Evolutionary conservation across 92 coral and sea anemone genomes (phyloP), one percentile per base, ranked within the genome.

Genomic region (Epizoanthus stellaris): DNA sequence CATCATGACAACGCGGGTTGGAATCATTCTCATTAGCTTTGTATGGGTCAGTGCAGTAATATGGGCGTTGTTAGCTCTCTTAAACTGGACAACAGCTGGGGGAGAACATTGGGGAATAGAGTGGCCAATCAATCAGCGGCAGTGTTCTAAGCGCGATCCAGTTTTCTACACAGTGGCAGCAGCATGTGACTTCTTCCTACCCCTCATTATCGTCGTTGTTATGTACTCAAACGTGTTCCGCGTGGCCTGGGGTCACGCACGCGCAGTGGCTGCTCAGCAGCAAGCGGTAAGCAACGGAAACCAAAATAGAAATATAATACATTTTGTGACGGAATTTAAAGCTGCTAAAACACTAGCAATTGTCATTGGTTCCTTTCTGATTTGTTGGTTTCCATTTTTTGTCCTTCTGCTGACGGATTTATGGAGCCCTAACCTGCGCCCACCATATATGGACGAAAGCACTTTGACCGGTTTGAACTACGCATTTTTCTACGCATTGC

Each of bases 11-110:
- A 80, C 75, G 38, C 84, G 38, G 40, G 87, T 81, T 34, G 95
- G 90, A 20, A 75, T 65, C 73, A 58, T 87, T 1, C 56, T 93
- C 14, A 95, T 93, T 6, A 86, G 81, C 5, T 19, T 86, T 21
- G 93, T 90, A 12, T 95, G 98, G 98, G 6, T 72, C 11, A 87
- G 82, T 43, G 85, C 98, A 2, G 30, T 80, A 23, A 17, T 82
- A 19, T 85, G 92, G 87, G 92, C 94, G 36, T 70, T 84, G 21
- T 75, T 88, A 53, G 73, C 83, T 34, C 64, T 91, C 17, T 39
- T 88, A 4, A 95, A 95, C 85, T 95, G 96, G 96, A 93, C 96
- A 2, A 58, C 84, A 38, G 59, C 75, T 1, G 95, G 89, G 0
- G 21, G 53, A 36, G 81, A 75, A 15, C 72, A 67, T 10, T 75